Evolutionary conservation across 1,140 invertebrate species (phyloP).

Genomic region (Macrostomum lignano): DNA sequence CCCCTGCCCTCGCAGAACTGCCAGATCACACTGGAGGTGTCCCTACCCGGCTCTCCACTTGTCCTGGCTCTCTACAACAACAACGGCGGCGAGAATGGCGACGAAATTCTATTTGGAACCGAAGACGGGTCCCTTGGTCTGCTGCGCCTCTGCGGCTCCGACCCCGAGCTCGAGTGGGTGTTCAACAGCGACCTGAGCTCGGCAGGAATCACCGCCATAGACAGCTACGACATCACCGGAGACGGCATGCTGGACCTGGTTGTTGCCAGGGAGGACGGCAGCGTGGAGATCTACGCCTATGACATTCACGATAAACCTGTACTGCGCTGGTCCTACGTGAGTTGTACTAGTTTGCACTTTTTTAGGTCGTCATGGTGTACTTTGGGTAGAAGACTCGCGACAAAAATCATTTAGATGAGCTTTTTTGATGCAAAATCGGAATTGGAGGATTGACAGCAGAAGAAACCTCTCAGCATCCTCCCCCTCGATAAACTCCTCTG

Average conservation of each 20-base stretch:
- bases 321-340: slow-evolving; percentile 24
- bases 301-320: slow-evolving; percentile 35
- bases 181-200: slow-evolving; percentile 1
- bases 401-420: too few relatives aligned
- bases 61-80: slow-evolving; percentile 35
- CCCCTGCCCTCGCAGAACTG: too few relatives aligned
- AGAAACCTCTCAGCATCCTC: too few relatives aligned
- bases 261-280: slow-evolving; percentile 37
- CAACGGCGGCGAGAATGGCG: slow-evolving; percentile 33
- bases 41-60: slow-evolving; percentile 36
- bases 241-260: slow-evolving; percentile 37
- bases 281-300: slow-evolving; percentile 34
- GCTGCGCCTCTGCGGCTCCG: slow-evolving; percentile 17
- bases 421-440: too few relatives aligned
- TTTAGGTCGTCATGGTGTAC: too few relatives aligned
- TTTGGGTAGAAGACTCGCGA: too few relatives aligned
- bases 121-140: slow-evolving; percentile 47
- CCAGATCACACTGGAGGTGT: too few relatives aligned
- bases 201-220: slow-evolving; percentile 34
- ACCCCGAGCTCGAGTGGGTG: not conserved
- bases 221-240: slow-evolving; percentile 39
- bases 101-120: slow-evolving; percentile 47
- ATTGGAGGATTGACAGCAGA: too few relatives aligned
- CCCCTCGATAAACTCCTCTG: too few relatives aligned
- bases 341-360: too few relatives aligned